A percentile compares a stretch with the other conserved stretches of the same genome.
Conservation (phyloP, 2,797 vertebrate genomes). For the Dryobates pubescens region DNA sequence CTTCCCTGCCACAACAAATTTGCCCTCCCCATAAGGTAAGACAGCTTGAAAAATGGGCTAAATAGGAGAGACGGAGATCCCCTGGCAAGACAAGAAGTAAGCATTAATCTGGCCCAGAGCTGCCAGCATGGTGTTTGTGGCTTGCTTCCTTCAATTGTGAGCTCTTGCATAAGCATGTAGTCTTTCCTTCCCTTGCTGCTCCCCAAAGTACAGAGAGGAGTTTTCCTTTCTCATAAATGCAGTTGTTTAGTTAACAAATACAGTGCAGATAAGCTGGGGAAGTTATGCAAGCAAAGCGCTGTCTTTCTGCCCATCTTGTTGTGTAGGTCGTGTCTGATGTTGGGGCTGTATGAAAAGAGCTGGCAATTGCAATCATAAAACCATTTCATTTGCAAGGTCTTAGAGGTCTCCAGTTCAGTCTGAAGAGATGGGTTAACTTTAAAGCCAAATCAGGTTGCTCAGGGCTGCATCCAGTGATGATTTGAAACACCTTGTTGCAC, state of each 20-base stretch:
- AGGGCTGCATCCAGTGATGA: no score
- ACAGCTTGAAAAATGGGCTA: background rate
- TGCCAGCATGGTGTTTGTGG: fast-evolving
- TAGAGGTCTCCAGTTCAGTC: background rate
- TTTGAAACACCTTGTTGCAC: background rate
- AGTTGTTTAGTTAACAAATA: background rate
- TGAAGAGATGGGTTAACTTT: background rate
- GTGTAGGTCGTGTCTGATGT: fast-evolving
- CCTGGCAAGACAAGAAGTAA: background rate
- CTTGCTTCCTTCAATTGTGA: background rate
- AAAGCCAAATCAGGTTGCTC: background rate
- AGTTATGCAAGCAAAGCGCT: background rate
- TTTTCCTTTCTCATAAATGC: background rate
- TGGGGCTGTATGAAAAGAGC: background rate
- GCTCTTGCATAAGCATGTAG: background rate
- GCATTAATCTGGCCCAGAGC: background rate
- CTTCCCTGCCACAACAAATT: background rate
- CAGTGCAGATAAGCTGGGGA: background rate
- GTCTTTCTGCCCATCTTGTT: background rate
- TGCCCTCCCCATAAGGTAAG: background rate
- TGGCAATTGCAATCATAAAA: background rate
- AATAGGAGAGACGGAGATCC: background rate
- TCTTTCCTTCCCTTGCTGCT: background rate
- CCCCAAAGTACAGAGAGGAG: background rate
- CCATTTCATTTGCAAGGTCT: background rate